These are phyloP conservation scores for Drosophila trichaetosa DNA, from an alignment of 2,888 invertebrate genomes.

Conservation along the genomic window DNA sequence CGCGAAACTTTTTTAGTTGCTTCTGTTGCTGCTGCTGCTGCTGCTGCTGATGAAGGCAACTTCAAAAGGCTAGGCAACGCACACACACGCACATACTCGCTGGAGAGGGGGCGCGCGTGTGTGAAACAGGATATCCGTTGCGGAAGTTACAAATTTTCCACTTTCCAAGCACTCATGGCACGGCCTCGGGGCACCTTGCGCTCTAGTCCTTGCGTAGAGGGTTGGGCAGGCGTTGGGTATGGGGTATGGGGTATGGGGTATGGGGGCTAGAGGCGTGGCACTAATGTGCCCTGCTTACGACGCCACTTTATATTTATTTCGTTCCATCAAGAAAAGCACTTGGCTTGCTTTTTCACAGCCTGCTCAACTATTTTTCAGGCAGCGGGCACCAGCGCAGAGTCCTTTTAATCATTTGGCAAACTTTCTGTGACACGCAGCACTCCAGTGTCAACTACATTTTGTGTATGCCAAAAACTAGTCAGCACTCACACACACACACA, in stretches of 20 bases:
- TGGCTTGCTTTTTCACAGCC: slow-evolving; percentile 62
- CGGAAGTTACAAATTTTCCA: slow-evolving; percentile 83
- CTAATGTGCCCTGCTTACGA: slow-evolving; percentile 78
- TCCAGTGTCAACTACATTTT: slow-evolving; percentile 75
- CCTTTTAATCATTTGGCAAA: slow-evolving; percentile 82
- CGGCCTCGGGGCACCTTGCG: slow-evolving; percentile 56
- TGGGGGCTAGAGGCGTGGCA: slow-evolving; percentile 40
- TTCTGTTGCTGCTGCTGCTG: slow-evolving; percentile 30
- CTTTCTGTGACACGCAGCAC: slow-evolving; percentile 76
- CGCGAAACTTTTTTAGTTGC: slow-evolving; percentile 71
- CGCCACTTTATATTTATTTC: slow-evolving; percentile 77
- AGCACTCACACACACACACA: slow-evolving; percentile 29
- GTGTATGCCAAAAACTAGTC: slow-evolving; percentile 74
- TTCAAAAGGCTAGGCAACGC: slow-evolving; percentile 36
- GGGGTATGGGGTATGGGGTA: neutral
- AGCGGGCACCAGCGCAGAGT: slow-evolving; percentile 49
- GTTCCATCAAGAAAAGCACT: slow-evolving; percentile 71
- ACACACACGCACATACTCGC: slow-evolving; percentile 13
- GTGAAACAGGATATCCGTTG: slow-evolving; percentile 82
- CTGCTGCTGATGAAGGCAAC: slow-evolving; percentile 46
- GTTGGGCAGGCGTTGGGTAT: neutral
- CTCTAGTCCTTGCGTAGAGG: neutral
- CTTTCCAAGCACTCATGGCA: slow-evolving; percentile 70
- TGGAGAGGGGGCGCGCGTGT: slow-evolving; percentile 47
- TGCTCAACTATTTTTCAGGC: slow-evolving; percentile 56